These are phyloP conservation scores for Cyclura pinguis DNA, from an alignment of 2,797 vertebrate species.

Conservation along the genomic window DNA sequence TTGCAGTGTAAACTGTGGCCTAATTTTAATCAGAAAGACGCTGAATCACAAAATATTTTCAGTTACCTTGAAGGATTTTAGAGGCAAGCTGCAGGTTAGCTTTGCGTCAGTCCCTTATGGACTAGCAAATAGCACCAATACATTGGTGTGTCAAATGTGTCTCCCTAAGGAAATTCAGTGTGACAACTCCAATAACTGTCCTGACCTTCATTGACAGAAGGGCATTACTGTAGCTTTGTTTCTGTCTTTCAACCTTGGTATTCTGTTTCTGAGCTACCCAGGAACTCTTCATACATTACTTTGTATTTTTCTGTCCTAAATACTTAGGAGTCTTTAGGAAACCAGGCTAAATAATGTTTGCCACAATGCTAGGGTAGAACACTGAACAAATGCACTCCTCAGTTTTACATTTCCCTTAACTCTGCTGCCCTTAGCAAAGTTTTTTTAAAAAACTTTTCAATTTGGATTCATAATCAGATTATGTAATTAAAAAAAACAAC, in stretches of 20 bases:
- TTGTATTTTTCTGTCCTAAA: background rate
- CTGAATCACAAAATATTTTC: background rate
- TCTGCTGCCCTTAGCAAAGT: background rate
- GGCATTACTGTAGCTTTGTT: conserved; percentile 40
- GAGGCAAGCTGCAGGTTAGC: conserved; percentile 36
- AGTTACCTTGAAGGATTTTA: conserved; percentile 42
- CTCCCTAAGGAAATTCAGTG: conserved; percentile 72
- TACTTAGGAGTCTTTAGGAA: background rate
- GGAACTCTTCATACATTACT: background rate
- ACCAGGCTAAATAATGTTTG: background rate
- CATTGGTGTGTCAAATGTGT: conserved; percentile 64
- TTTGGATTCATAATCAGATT: conserved; percentile 13
- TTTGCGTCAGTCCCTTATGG: conserved; percentile 62
- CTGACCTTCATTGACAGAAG: conserved; percentile 72
- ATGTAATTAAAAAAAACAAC: conserved; percentile 11
- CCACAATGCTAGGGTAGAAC: background rate
- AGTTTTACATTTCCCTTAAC: background rate
- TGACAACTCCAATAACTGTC: conserved; percentile 74
- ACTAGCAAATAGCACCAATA: conserved; percentile 72
- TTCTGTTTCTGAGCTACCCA: conserved; percentile 1
- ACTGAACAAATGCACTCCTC: background rate
- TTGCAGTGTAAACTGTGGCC: conserved; percentile 14
- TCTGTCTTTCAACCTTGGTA: conserved; percentile 43
- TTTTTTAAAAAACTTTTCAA: background rate
- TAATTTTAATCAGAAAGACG: conserved; percentile 55